Evolutionary conservation across 2,113 vertebrate genomes (phyloP).

Genomic region (Heliornis fulica): DNA sequence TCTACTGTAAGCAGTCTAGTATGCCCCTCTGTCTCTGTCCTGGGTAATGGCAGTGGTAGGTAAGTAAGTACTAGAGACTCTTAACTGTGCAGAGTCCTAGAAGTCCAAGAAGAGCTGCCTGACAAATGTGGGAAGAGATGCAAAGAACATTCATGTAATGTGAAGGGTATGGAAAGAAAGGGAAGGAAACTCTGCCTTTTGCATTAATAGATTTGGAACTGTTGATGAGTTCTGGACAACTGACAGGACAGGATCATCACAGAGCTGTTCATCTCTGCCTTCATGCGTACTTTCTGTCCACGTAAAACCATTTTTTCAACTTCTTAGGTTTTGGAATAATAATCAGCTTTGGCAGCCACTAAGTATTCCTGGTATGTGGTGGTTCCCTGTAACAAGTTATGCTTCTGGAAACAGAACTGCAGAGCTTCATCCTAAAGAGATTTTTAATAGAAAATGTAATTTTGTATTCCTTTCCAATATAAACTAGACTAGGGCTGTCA

Average conservation of each 20-base stretch:
- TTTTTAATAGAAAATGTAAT: background rate
- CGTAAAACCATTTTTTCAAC: background rate
- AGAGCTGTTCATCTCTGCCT: background rate
- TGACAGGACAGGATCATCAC: background rate
- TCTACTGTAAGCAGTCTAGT: background rate
- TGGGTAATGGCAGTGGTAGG: background rate
- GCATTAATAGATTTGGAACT: background rate
- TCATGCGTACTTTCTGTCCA: rapidly evolving
- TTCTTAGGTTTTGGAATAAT: background rate
- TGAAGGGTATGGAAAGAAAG: too few species aligned
- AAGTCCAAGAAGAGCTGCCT: background rate
- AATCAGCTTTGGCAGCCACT: background rate
- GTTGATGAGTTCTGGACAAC: background rate
- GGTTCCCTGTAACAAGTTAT: background rate
- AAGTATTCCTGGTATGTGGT: background rate
- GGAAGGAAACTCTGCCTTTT: background rate
- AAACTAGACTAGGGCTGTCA: background rate
- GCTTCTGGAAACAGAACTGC: background rate
- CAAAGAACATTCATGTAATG: background rate
- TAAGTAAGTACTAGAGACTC: background rate
- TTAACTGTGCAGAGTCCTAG: rapidly evolving
- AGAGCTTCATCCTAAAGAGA: background rate
- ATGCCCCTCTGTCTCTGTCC: background rate
- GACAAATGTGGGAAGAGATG: background rate
- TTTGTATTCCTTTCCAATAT: background rate